phyloP scores from a whole-genome alignment of 2,113 vertebrate genomes.

The Cinclus cinclus region DNA sequence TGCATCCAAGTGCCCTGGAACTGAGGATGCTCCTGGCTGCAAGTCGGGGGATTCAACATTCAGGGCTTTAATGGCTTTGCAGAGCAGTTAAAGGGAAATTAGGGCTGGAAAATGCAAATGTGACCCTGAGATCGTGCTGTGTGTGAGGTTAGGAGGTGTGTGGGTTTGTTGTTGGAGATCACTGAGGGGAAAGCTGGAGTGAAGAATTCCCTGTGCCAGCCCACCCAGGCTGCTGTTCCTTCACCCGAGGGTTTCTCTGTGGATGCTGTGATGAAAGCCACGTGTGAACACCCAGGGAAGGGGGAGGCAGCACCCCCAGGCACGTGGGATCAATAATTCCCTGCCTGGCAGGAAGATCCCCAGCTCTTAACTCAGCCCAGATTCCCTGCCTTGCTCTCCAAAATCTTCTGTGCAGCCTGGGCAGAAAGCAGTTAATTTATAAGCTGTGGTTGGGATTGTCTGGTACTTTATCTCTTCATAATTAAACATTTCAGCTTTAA shows the following conservation, averaged over 20 bases:
- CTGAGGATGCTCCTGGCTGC: slow-evolving; percentile 33
- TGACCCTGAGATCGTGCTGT: not conserved
- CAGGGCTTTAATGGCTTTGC: slow-evolving; percentile 18
- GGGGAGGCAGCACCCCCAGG: not conserved
- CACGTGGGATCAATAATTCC: not conserved
- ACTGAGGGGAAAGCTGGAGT: not conserved
- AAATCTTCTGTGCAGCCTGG: no score
- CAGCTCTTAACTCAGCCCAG: not conserved
- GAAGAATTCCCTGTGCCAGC: not conserved
- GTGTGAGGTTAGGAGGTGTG: not conserved
- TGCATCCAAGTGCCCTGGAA: slow-evolving; percentile 6
- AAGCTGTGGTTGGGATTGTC: not conserved
- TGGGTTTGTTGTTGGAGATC: not conserved
- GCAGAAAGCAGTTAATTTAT: not conserved
- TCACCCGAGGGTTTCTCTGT: fast-evolving
- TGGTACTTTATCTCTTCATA: not conserved
- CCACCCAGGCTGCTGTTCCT: not conserved
- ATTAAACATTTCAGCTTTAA: not conserved
- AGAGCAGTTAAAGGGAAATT: slow-evolving; percentile 2
- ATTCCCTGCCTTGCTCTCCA: not conserved
- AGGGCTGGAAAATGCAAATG: slow-evolving; percentile 28
- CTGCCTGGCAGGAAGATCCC: not conserved
- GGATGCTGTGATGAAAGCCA: not conserved
- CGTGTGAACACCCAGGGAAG: not conserved
- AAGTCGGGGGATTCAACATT: slow-evolving; percentile 21